phyloP scores from a whole-genome alignment of 2,888 invertebrate genomes.

The Dioctria rufipes region DNA sequence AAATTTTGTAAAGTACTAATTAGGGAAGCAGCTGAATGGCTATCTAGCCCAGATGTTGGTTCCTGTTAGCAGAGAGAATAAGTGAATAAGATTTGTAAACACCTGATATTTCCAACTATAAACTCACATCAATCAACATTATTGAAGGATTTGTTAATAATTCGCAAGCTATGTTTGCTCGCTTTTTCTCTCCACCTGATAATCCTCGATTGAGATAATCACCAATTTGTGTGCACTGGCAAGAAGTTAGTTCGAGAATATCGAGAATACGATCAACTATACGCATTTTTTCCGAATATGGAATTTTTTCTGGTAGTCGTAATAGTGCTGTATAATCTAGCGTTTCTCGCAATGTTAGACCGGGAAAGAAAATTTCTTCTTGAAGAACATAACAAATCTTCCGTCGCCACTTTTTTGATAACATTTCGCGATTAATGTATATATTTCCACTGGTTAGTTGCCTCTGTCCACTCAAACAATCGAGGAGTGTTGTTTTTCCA shows the following conservation, averaged over 20 bases:
- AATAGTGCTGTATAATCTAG: conserved; percentile 76
- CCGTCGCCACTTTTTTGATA: conserved; percentile 81
- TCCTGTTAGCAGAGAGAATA: conserved; percentile 73
- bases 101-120: background rate
- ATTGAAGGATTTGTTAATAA: conserved; percentile 84
- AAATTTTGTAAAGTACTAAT: conserved; percentile 83
- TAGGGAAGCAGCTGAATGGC: conserved; percentile 82
- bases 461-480: conserved; percentile 81
- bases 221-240: conserved; percentile 85
- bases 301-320: conserved; percentile 80
- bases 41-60: conserved; percentile 87
- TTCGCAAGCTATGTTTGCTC: conserved; percentile 88
- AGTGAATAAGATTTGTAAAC: conserved; percentile 32
- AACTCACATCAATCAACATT: conserved; percentile 84
- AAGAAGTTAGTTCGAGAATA: conserved; percentile 80
- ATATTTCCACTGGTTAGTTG: conserved; percentile 79
- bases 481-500: conserved; percentile 85
- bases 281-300: conserved; percentile 80
- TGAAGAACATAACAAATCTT: conserved; percentile 87
- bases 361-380: conserved; percentile 86
- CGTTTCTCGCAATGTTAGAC: conserved; percentile 83
- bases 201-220: conserved; percentile 82
- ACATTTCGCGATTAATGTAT: conserved; percentile 76
- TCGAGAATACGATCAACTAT: conserved; percentile 85
- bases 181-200: conserved; percentile 87